phyloP scores from a whole-genome alignment of 2,797 vertebrate genomes.

The Scolopax rusticola region DNA sequence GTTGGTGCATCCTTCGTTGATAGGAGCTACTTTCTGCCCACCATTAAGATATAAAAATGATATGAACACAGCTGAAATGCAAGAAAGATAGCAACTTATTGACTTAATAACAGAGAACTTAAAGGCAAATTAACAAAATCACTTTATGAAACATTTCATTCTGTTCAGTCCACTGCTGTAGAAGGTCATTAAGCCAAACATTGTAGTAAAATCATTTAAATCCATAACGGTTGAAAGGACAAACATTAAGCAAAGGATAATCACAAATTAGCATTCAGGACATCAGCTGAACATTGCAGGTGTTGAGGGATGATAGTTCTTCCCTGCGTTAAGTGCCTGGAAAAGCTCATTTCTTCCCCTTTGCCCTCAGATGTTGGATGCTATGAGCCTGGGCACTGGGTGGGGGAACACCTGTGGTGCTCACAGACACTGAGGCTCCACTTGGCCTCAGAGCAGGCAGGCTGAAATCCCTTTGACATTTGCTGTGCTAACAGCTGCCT shows the following conservation, averaged over 20 bases:
- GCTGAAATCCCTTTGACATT: not conserved
- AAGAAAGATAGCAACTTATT: not conserved
- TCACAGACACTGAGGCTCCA: not conserved
- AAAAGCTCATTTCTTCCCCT: not conserved
- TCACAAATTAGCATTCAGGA: constrained; percentile 29
- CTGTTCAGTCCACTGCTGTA: not conserved
- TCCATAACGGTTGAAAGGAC: not conserved
- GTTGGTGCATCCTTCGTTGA: not conserved
- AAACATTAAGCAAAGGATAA: constrained; percentile 11
- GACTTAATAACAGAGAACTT: not conserved
- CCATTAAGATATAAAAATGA: not conserved
- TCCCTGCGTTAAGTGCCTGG: not conserved
- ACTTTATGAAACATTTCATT: not conserved
- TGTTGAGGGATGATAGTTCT: not conserved
- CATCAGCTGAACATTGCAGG: not conserved
- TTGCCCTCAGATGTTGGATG: fast-evolving
- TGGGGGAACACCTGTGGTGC: no score
- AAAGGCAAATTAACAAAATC: not conserved
- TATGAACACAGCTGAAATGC: not conserved
- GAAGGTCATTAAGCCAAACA: constrained; percentile 3
- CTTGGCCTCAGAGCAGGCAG: not conserved
- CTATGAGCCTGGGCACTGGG: fast-evolving
- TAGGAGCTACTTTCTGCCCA: not conserved
- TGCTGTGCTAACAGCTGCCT: not conserved
- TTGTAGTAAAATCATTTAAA: not conserved